Evolutionary conservation across 1,140 invertebrate genomes (phyloP).

Genomic region (Diorhabda sublineata): DNA sequence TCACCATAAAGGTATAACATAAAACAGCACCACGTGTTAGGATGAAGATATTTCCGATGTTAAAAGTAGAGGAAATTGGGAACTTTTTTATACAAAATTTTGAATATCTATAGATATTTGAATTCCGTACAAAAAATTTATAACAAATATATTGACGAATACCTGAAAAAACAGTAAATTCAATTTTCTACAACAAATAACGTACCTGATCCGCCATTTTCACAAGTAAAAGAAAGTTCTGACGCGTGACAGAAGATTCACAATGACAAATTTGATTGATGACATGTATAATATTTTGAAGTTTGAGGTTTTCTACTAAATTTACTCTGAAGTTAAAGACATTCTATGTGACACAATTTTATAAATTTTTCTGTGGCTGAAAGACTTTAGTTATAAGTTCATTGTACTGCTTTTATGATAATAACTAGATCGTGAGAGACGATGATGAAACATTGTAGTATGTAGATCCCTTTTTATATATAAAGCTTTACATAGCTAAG

Average conservation of each 20-base stretch:
- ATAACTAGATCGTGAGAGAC: no score
- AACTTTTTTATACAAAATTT: slow-evolving; percentile 16
- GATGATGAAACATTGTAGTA: no score
- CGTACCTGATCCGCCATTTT: slow-evolving; percentile 48
- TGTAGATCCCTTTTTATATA: no score
- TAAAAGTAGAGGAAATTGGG: slow-evolving; percentile 10
- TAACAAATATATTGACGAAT: slow-evolving; percentile 6
- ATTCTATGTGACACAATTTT: no score
- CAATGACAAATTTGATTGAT: no score
- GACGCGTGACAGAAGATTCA: not conserved
- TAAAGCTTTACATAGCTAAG: no score
- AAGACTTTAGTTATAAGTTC: no score
- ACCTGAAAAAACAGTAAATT: slow-evolving; percentile 7
- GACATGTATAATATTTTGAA: no score
- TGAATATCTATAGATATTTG: slow-evolving; percentile 13
- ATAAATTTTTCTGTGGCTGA: no score
- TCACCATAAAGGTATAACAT: slow-evolving; percentile 7
- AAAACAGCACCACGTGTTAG: slow-evolving; percentile 28
- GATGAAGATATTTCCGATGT: not conserved
- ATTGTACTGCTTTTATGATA: no score
- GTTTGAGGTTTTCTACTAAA: no score
- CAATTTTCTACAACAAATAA: slow-evolving; percentile 23
- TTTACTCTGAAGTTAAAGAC: no score
- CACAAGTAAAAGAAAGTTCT: slow-evolving; percentile 26
- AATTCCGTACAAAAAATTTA: slow-evolving; percentile 13